phyloP scores from a whole-genome alignment of 2,888 invertebrate species.

The Gastracanthus pulcherrimus region DNA sequence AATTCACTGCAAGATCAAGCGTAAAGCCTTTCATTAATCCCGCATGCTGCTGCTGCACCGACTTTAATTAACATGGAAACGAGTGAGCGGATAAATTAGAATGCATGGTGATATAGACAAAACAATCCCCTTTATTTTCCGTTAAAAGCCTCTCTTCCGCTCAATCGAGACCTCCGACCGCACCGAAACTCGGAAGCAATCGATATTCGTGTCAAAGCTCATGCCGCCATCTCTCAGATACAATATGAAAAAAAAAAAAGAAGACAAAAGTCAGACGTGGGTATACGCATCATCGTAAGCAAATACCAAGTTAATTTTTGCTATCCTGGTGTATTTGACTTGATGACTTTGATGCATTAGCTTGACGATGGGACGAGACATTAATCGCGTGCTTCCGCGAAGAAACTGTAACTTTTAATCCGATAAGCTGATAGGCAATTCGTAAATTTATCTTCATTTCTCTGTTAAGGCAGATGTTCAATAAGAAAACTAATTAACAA shows the following conservation, averaged over 20 bases:
- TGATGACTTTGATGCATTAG: background rate
- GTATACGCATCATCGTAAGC: too few relatives aligned
- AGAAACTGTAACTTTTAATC: background rate
- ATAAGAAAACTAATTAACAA: too few relatives aligned
- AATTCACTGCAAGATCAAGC: too few relatives aligned
- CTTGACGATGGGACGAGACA: too few relatives aligned
- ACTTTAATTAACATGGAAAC: slow-evolving; percentile 19
- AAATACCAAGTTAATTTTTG: too few relatives aligned
- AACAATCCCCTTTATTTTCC: slow-evolving; percentile 59
- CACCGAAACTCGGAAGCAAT: slow-evolving; percentile 33
- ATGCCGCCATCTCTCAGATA: slow-evolving; percentile 7
- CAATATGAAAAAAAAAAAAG: slow-evolving; percentile 10
- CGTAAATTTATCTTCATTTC: too few relatives aligned
- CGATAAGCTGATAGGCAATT: too few relatives aligned
- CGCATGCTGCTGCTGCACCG: background rate
- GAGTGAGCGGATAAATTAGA: background rate
- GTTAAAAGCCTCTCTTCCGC: background rate
- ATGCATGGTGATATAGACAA: slow-evolving; percentile 67
- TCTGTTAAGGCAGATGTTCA: too few relatives aligned
- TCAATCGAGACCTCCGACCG: slow-evolving; percentile 17
- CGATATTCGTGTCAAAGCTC: slow-evolving; percentile 41
- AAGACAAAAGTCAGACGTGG: background rate
- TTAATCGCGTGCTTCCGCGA: background rate
- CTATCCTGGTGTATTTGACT: background rate
- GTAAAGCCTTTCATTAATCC: too few relatives aligned